These are phyloP conservation scores for Polietes domitor DNA, from an alignment of 2,888 invertebrate species.

Conservation along the genomic window DNA sequence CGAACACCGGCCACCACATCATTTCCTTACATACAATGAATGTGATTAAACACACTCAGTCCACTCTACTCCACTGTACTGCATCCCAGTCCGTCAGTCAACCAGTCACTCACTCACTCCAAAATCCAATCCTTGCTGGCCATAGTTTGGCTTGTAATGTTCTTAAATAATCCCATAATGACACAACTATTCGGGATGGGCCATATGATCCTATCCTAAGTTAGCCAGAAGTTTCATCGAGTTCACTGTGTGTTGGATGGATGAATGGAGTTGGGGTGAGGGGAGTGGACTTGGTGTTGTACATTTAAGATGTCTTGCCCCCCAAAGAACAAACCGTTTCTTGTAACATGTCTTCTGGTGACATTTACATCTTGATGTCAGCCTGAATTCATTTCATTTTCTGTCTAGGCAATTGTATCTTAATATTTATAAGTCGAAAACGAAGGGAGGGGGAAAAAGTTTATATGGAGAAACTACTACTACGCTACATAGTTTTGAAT, in stretches of 20 bases:
- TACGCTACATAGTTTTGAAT: no score
- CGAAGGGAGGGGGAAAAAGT: no score
- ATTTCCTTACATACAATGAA: background rate
- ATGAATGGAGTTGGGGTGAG: background rate
- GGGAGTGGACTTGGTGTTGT: no score
- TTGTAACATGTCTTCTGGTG: conserved; percentile 14
- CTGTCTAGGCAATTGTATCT: background rate
- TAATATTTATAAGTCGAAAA: no score
- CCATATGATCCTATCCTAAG: conserved; percentile 1
- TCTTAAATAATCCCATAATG: background rate
- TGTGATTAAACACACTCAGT: conserved; percentile 14
- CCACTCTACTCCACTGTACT: no score
- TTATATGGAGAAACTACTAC: no score
- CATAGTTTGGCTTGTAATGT: background rate
- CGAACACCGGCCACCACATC: background rate
- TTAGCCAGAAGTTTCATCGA: background rate
- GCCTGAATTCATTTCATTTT: background rate
- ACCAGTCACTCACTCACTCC: background rate
- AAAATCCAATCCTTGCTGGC: background rate
- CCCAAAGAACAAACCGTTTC: conserved; percentile 11
- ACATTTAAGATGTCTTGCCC: background rate
- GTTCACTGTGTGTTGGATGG: no score
- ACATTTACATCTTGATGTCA: conserved; percentile 32
- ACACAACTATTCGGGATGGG: background rate
- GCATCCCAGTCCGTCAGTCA: background rate